These are phyloP conservation scores for Sitobion miscanthi DNA, from an alignment of 1,140 invertebrate species.

Conservation along the genomic window DNA sequence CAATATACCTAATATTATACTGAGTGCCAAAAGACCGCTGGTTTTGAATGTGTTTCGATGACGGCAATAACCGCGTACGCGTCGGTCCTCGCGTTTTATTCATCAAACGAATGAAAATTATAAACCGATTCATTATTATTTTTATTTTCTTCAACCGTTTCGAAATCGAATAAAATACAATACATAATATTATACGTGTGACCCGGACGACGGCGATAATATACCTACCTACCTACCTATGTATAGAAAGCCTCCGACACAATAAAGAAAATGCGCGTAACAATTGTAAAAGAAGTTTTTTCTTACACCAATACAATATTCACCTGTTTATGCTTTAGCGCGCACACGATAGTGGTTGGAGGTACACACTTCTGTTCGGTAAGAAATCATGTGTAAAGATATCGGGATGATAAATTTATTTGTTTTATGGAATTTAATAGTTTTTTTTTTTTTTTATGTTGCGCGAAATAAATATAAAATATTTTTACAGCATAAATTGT, in stretches of 20 bases:
- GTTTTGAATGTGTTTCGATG: not conserved
- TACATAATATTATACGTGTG: not conserved
- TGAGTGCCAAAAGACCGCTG: not conserved
- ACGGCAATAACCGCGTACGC: not conserved
- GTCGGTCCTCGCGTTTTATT: not conserved
- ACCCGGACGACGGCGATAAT: not conserved
- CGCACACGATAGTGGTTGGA: not conserved
- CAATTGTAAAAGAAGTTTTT: constrained; percentile 3
- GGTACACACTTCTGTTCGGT: not conserved
- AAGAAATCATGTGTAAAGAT: not conserved
- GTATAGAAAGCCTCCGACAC: not conserved
- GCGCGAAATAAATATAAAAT: not conserved
- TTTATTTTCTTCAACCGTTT: not conserved
- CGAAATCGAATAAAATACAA: not conserved
- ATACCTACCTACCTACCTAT: not conserved
- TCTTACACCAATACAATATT: not conserved
- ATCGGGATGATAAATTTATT: not conserved
- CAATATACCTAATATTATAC: too few species aligned
- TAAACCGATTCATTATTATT: not conserved
- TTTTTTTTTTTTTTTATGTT: not conserved
- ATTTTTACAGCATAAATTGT: not conserved
- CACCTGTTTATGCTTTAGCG: not conserved
- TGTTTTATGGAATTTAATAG: constrained; percentile 7
- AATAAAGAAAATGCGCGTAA: not conserved
- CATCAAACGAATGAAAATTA: not conserved